Conservation (phyloP, 2,797 vertebrate species). For the Tenualosa thibaudeaui region DNA sequence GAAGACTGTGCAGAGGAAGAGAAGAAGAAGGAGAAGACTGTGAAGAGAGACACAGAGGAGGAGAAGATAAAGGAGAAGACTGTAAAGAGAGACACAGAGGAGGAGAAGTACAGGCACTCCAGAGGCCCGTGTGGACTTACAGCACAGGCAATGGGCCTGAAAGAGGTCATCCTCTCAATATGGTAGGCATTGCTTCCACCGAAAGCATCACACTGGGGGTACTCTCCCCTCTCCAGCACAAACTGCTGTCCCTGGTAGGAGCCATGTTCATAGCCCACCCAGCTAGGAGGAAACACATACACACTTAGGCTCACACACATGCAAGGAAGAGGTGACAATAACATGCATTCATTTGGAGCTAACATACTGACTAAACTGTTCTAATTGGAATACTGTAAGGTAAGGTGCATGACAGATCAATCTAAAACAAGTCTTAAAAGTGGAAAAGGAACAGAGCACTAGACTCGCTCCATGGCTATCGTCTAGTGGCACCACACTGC, state of each 20-base stretch:
- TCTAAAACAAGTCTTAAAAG: too few relatives aligned
- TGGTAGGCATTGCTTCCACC: conserved; percentile 90
- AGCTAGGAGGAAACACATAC: conserved; percentile 69
- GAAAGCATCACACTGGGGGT: conserved; percentile 92
- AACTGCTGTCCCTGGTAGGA: conserved; percentile 97
- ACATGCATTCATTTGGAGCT: not conserved
- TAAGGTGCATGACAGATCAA: too few relatives aligned
- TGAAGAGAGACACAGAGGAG: too few relatives aligned
- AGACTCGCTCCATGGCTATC: too few relatives aligned
- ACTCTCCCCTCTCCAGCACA: conserved; percentile 95
- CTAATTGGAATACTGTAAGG: not conserved
- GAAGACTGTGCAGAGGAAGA: conserved; percentile 42
- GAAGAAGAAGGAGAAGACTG: too few relatives aligned
- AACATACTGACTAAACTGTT: not conserved
- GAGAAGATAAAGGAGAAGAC: too few relatives aligned
- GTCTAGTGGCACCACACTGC: too few relatives aligned
- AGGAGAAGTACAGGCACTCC: not conserved
- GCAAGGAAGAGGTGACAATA: not conserved
- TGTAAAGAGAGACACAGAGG: too few relatives aligned
- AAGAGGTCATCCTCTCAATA: conserved; percentile 88
- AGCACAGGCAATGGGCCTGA: conserved; percentile 87
- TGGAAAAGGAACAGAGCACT: too few relatives aligned
- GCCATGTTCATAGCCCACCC: conserved; percentile 94
- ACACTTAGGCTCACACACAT: not conserved
- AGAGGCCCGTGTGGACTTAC: conserved; percentile 81